phyloP scores from a whole-genome alignment of 2,113 vertebrate genomes.

The Hucho hucho region DNA sequence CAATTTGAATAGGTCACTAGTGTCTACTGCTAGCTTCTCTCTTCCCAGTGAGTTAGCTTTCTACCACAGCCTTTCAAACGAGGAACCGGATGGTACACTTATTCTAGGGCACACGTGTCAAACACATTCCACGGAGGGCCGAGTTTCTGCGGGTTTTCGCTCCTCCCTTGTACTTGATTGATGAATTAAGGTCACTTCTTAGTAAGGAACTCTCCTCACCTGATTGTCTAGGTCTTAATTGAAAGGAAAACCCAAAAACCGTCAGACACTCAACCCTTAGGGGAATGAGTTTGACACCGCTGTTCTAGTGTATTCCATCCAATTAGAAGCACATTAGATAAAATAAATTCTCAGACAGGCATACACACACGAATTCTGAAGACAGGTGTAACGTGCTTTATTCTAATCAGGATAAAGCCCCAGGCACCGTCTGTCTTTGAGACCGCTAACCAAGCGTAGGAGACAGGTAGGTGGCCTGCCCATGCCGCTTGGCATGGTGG shows the following conservation, averaged over 20 bases:
- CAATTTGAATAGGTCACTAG: conserved; percentile 44
- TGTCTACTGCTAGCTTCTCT: not conserved
- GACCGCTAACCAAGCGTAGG: conserved; percentile 56
- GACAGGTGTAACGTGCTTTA: conserved; percentile 28
- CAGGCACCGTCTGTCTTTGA: conserved; percentile 53
- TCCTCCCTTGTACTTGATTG: no score
- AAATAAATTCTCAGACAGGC: not conserved
- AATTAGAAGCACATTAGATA: conserved; percentile 53
- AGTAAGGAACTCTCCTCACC: no score
- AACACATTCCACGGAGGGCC: no score
- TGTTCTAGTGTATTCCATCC: conserved; percentile 27
- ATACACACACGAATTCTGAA: conserved; percentile 13
- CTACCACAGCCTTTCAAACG: conserved; percentile 7
- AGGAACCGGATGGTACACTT: not conserved
- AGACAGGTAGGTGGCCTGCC: conserved; percentile 31
- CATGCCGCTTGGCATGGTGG: conserved; percentile 31
- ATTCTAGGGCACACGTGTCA: no score
- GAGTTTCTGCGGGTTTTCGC: no score
- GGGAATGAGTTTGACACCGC: no score
- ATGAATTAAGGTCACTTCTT: no score
- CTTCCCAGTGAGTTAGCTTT: not conserved
- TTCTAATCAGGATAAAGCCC: conserved; percentile 50
- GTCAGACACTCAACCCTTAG: no score
- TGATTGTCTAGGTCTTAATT: no score
- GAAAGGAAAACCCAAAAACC: no score